These are phyloP conservation scores for Barnardius zonarius DNA, from an alignment of 2,113 vertebrate species.

Conservation along the genomic window DNA sequence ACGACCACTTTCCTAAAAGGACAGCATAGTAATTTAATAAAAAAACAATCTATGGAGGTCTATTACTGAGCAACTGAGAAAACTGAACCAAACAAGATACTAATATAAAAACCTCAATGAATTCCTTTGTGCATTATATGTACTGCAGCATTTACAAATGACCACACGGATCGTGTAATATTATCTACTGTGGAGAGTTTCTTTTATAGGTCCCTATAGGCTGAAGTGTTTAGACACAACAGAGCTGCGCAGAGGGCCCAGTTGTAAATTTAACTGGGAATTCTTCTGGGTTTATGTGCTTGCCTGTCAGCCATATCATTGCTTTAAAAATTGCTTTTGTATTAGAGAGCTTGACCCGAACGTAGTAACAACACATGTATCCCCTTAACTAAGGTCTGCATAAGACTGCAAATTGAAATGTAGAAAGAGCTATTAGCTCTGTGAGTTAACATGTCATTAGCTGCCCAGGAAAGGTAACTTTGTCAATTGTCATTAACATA, in stretches of 20 bases:
- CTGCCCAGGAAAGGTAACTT: background rate
- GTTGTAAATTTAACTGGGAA: conserved; percentile 31
- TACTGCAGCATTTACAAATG: conserved; percentile 52
- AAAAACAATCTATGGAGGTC: conserved; percentile 49
- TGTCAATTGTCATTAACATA: background rate
- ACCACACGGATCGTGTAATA: conserved; percentile 29
- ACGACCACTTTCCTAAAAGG: background rate
- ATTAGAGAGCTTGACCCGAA: conserved; percentile 20
- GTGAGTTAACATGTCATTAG: conserved; percentile 6
- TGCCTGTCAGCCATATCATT: conserved; percentile 28
- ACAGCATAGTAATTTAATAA: conserved; percentile 39
- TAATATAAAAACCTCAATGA: conserved; percentile 19
- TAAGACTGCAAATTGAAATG: background rate
- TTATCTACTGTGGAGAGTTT: conserved; percentile 32
- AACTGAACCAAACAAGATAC: conserved; percentile 38
- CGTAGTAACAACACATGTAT: background rate
- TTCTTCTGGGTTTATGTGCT: conserved; percentile 24
- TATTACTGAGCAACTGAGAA: conserved; percentile 36
- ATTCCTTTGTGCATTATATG: conserved; percentile 27
- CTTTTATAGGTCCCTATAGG: conserved; percentile 30
- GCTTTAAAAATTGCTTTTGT: conserved; percentile 58
- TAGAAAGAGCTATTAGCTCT: background rate
- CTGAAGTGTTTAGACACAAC: conserved; percentile 38
- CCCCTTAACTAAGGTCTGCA: background rate
- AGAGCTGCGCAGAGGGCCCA: background rate